Evolutionary conservation across 2,888 invertebrate species (phyloP), one percentile per base, ranked within the genome.

Genomic region (Scaptomyza tumidula): DNA sequence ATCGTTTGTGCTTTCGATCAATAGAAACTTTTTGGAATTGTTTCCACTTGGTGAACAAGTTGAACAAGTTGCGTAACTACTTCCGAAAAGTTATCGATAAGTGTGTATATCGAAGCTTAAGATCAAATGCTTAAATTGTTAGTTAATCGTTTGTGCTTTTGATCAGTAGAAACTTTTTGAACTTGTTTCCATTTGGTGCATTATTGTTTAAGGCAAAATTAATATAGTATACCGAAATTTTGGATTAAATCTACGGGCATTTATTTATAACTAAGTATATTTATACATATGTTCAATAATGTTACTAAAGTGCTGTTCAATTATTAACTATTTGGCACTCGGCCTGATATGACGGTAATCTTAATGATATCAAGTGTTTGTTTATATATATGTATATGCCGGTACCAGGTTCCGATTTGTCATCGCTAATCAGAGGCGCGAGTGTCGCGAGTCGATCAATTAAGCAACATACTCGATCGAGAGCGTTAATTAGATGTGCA

Each of bases 361-460:
- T 41, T 10, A 41, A 27, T 31, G 19, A 35, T 27, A 41, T 24
- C 45, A 19, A 33, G 45, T 46, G 31, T 29, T 57, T 37, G 45
- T 55, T 57, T 44, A 44, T n/a, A 10, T 9, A 6, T 13, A 44
- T 43, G 10, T 19, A 6, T 5, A 19, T 43, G 44, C 24, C n/a
- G 62, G 41, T 72, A 33, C 52, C 58, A 39, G 41, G 35, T 54
- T 44, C 16, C 63, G 45, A 43, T 59, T 60, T 52, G 55, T 58
- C 58, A 65, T 53, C 11, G 48, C 14, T 29, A 44, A 67, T 54
- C 31, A 53, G 53, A 37, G 41, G 33, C 31, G 33, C 31, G 27
- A 27, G 9, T 46, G 52, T 49, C 19, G 19, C 19, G 19, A 19
- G 19, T 10, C 41, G 57, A 33, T 46, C 29, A 35, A 56, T 44